Conservation (phyloP, 1,140 invertebrate genomes). For the Periplaneta americana region DNA sequence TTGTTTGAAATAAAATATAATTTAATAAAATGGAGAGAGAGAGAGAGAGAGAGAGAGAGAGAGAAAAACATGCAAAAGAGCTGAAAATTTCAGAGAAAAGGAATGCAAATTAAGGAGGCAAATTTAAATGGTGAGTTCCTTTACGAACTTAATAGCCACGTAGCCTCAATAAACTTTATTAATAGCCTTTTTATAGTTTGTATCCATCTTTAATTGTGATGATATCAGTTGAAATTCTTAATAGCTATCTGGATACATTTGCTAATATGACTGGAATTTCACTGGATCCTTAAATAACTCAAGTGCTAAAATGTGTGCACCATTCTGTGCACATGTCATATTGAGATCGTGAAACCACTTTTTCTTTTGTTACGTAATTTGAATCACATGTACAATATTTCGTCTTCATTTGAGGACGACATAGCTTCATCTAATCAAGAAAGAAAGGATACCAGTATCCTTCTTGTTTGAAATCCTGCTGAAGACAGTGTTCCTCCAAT, state of each 20-base stretch:
- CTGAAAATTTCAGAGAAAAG: too few species aligned
- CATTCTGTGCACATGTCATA: constrained; percentile 1
- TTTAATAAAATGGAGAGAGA: too few species aligned
- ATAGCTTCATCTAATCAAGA: neutral
- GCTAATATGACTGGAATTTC: neutral
- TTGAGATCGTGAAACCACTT: neutral
- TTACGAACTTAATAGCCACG: too few species aligned
- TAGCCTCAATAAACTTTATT: too few species aligned
- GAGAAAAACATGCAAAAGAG: too few species aligned
- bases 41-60: too few species aligned
- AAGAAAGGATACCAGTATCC: too few species aligned
- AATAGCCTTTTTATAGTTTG: constrained; percentile 3
- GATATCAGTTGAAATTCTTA: neutral
- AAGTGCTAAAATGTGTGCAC: neutral
- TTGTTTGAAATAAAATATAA: too few species aligned
- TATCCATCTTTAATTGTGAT: neutral
- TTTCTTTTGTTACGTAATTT: neutral
- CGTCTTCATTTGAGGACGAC: neutral
- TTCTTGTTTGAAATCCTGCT: too few species aligned
- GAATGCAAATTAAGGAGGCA: too few species aligned
- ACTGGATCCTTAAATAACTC: neutral
- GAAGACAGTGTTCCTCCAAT: too few species aligned
- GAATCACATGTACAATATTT: neutral
- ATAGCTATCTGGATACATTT: constrained; percentile 1
- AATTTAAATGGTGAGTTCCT: too few species aligned